A percentile compares a stretch with the other conserved stretches of the same genome.
These are phyloP conservation scores for Agapornis canus DNA, from an alignment of 2,797 vertebrate species.

Conservation along the genomic window DNA sequence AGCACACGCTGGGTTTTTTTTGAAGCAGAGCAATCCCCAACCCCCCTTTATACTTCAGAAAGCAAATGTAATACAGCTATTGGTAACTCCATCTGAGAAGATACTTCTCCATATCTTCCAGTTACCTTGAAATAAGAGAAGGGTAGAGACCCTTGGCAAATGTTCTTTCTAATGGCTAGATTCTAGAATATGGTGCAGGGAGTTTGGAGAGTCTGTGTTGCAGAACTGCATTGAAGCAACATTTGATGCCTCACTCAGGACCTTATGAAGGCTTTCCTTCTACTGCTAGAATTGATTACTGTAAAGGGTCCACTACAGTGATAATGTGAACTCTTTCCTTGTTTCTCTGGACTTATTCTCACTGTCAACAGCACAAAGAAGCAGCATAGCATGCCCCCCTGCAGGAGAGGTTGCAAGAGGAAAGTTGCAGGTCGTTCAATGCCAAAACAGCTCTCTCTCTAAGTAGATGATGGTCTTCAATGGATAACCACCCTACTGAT, in stretches of 20 bases:
- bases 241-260: not conserved
- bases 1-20: not conserved
- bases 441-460: not conserved
- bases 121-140: not conserved
- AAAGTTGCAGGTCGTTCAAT: not conserved
- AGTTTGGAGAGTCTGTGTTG: not conserved
- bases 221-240: not conserved
- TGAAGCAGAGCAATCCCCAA: not conserved
- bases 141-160: not conserved
- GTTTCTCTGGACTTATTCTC: fast-evolving
- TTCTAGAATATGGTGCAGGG: not conserved
- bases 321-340: not conserved
- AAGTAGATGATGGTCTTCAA: not conserved
- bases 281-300: not conserved
- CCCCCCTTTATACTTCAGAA: not conserved
- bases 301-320: fast-evolving
- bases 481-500: not conserved
- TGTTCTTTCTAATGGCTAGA: not conserved
- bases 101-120: not conserved
- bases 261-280: not conserved
- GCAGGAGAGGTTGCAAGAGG: not conserved
- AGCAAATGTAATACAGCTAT: not conserved
- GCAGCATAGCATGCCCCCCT: not conserved
- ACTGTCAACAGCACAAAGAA: not conserved
- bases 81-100: not conserved